These are phyloP conservation scores for Aporrectodea caliginosa DNA, from an alignment of 1,140 invertebrate species.

Conservation along the genomic window DNA sequence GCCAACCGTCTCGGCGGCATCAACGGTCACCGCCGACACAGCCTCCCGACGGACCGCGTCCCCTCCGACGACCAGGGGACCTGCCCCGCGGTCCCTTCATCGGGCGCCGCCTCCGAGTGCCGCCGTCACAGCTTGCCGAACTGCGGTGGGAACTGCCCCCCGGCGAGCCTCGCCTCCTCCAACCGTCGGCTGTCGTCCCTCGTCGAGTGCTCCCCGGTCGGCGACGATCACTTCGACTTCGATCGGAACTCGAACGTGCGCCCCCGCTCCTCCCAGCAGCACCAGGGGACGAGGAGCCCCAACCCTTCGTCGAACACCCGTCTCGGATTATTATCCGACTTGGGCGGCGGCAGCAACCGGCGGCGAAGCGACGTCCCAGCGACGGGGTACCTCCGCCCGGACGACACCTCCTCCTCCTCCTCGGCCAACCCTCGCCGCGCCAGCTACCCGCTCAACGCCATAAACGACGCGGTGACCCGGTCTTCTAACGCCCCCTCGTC, in stretches of 20 bases:
- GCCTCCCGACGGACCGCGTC: slow-evolving; percentile 13
- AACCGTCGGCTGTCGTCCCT: background rate
- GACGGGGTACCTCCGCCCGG: background rate
- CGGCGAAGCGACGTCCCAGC: background rate
- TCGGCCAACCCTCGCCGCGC: background rate
- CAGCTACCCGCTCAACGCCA: background rate
- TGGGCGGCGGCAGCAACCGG: too few relatives aligned
- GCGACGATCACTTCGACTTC: background rate
- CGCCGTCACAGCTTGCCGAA: background rate
- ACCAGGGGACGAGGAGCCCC: background rate
- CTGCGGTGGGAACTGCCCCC: background rate
- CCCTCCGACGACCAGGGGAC: too few relatives aligned
- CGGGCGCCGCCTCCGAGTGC: background rate
- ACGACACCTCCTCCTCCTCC: background rate
- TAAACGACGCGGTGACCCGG: background rate
- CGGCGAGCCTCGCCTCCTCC: too few relatives aligned
- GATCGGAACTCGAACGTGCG: background rate
- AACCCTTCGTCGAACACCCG: background rate
- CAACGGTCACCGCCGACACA: slow-evolving; percentile 22
- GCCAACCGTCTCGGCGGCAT: background rate
- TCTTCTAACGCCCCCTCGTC: background rate
- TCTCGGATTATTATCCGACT: too few relatives aligned
- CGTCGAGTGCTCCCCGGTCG: background rate
- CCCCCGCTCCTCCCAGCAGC: too few relatives aligned
- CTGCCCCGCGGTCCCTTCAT: background rate